phyloP scores from a whole-genome alignment of 2,797 vertebrate species.

The Coregonus ussuriensis region DNA sequence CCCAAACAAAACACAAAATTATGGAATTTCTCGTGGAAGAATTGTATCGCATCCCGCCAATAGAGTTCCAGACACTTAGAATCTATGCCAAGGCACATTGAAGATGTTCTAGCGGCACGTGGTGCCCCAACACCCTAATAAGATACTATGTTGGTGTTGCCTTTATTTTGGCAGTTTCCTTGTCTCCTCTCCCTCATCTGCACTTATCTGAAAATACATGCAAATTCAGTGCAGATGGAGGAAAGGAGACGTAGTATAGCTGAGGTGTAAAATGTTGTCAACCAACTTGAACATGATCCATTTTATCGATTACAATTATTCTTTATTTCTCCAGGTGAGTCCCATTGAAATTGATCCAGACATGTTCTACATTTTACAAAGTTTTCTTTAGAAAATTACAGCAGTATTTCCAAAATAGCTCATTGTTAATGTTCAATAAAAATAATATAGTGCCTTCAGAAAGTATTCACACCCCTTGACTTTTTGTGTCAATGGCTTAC shows the following conservation, averaged over 20 bases:
- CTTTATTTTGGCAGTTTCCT: neutral
- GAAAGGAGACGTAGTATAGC: neutral
- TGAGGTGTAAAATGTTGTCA: neutral
- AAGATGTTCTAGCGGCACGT: too few species aligned
- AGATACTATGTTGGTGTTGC: too few species aligned
- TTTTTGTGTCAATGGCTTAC: too few species aligned
- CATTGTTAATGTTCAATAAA: slow-evolving; percentile 70
- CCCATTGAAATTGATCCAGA: neutral
- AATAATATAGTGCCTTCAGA: slow-evolving; percentile 67
- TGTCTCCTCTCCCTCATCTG: neutral
- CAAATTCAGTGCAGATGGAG: neutral
- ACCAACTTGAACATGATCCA: neutral
- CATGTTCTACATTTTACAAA: slow-evolving; percentile 57
- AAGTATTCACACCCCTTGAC: slow-evolving; percentile 45
- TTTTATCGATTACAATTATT: neutral
- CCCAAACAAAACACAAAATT: too few species aligned
- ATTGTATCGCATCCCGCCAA: too few species aligned
- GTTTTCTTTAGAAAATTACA: slow-evolving; percentile 69
- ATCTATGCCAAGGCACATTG: too few species aligned
- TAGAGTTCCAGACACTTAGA: too few species aligned
- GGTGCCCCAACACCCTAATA: too few species aligned
- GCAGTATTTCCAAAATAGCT: slow-evolving; percentile 76
- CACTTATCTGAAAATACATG: neutral
- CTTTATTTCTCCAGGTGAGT: neutral
- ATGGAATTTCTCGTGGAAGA: too few species aligned